Evolutionary conservation across 2,797 vertebrate genomes (phyloP).

Genomic region (Mastacembelus armatus): DNA sequence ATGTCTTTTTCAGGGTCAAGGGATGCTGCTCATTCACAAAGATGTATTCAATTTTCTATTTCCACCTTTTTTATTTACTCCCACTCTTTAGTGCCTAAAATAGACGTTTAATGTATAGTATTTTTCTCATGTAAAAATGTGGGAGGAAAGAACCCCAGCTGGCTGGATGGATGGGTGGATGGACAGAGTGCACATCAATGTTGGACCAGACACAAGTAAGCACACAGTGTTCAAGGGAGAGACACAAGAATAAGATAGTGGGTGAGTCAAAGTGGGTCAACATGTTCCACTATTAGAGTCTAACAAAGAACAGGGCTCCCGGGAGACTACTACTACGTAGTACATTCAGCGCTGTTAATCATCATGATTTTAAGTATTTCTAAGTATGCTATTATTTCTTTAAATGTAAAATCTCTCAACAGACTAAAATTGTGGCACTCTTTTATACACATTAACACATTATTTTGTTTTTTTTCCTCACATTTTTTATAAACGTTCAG

Average conservation of each 20-base stretch:
- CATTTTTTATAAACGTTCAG: not conserved
- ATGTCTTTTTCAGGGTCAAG: conserved; percentile 39
- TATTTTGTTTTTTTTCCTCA: not conserved
- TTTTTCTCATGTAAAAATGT: conserved; percentile 19
- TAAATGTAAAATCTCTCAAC: not conserved
- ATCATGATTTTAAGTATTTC: conserved; percentile 17
- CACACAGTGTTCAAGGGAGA: conserved; percentile 12
- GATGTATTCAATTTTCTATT: conserved; percentile 19
- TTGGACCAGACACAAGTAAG: conserved; percentile 4
- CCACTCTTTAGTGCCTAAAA: not conserved
- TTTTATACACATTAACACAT: not conserved
- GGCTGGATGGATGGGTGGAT: conserved; percentile 13
- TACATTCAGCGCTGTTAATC: conserved; percentile 14
- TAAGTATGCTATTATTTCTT: conserved; percentile 1
- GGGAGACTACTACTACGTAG: conserved; percentile 26
- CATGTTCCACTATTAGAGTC: conserved; percentile 41
- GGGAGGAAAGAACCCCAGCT: conserved; percentile 9
- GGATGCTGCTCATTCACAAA: conserved; percentile 35
- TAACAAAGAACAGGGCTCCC: conserved; percentile 35
- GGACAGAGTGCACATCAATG: conserved; percentile 2
- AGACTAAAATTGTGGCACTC: not conserved
- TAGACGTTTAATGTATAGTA: not conserved
- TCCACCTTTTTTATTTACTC: conserved; percentile 7
- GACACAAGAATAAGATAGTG: conserved; percentile 10
- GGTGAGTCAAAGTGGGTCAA: conserved; percentile 58